Conservation (phyloP, 2,888 invertebrate genomes). For the Tricholauxania praeusta region DNA sequence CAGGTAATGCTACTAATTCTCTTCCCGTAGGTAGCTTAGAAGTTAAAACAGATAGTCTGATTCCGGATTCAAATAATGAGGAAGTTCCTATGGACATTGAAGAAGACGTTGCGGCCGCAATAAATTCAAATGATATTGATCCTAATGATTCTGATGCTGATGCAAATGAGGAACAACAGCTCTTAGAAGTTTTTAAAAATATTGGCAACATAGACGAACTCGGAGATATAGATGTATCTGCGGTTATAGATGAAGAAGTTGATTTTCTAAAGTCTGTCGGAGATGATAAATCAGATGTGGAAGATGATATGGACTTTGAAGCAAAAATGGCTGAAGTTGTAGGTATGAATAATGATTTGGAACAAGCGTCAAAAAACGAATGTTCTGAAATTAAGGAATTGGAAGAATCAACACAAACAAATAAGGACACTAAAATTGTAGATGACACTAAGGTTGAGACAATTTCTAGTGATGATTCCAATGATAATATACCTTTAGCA, state of each 20-base stretch:
- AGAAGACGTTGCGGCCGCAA: constrained; percentile 45
- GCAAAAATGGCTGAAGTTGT: background rate
- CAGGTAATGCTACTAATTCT: background rate
- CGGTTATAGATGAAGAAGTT: constrained; percentile 63
- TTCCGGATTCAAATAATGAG: constrained; percentile 46
- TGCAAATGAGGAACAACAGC: constrained; percentile 62
- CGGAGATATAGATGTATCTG: constrained; percentile 62
- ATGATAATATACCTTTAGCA: constrained; percentile 63
- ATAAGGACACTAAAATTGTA: background rate
- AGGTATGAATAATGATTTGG: too few relatives aligned
- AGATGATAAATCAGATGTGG: constrained; percentile 48
- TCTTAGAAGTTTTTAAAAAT: constrained; percentile 64
- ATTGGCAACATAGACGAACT: constrained; percentile 66
- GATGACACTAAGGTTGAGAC: constrained; percentile 47
- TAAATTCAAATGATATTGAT: background rate
- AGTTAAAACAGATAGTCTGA: background rate
- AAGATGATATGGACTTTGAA: constrained; percentile 11
- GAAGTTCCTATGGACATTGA: constrained; percentile 53
- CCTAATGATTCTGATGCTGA: constrained; percentile 55
- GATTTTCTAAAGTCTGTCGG: constrained; percentile 62
- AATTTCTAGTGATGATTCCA: constrained; percentile 65
- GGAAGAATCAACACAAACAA: background rate
- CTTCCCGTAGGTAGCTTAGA: background rate
- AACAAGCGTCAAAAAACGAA: too few relatives aligned
- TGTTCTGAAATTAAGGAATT: too few relatives aligned